Percentiles rank a stretch among this genome's conserved stretches.
phyloP scores from a whole-genome alignment of 2,888 invertebrate genomes.

The Belgica antarctica region DNA sequence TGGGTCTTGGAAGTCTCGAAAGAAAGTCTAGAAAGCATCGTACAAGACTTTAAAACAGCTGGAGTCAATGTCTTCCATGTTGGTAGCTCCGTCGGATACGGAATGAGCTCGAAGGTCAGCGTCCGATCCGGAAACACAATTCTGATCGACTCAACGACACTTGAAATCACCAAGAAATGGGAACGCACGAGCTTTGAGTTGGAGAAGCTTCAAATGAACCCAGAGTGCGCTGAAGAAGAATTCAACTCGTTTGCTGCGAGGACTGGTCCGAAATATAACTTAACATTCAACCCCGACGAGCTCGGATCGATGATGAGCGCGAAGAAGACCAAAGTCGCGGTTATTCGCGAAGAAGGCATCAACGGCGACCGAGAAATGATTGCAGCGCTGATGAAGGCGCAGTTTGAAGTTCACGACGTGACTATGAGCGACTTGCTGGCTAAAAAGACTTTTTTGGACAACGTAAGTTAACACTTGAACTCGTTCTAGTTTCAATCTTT shows the following conservation, averaged over 20 bases:
- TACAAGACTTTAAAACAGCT: constrained; percentile 61
- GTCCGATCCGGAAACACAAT: constrained; percentile 56
- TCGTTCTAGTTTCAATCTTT: not conserved
- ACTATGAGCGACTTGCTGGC: constrained; percentile 87
- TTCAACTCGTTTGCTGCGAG: constrained; percentile 67
- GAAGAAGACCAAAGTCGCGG: constrained; percentile 70
- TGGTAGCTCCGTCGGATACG: constrained; percentile 66
- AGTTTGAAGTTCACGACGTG: constrained; percentile 90
- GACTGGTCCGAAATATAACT: constrained; percentile 68
- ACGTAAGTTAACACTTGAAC: not conserved
- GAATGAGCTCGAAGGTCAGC: constrained; percentile 60
- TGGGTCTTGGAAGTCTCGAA: constrained; percentile 74
- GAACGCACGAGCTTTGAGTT: constrained; percentile 92
- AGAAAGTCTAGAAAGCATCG: constrained; percentile 59
- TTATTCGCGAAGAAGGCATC: constrained; percentile 88
- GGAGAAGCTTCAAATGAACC: constrained; percentile 80
- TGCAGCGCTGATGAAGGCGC: constrained; percentile 79
- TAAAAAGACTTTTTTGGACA: constrained; percentile 67
- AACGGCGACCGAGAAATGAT: constrained; percentile 99
- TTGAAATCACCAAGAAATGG: constrained; percentile 79
- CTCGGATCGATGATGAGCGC: constrained; percentile 53
- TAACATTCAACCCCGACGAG: constrained; percentile 68
- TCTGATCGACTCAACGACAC: constrained; percentile 63
- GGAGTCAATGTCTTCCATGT: constrained; percentile 66
- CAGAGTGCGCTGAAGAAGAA: constrained; percentile 76